phyloP scores from a whole-genome alignment of 2,113 vertebrate genomes.

The Alouatta palliata region DNA sequence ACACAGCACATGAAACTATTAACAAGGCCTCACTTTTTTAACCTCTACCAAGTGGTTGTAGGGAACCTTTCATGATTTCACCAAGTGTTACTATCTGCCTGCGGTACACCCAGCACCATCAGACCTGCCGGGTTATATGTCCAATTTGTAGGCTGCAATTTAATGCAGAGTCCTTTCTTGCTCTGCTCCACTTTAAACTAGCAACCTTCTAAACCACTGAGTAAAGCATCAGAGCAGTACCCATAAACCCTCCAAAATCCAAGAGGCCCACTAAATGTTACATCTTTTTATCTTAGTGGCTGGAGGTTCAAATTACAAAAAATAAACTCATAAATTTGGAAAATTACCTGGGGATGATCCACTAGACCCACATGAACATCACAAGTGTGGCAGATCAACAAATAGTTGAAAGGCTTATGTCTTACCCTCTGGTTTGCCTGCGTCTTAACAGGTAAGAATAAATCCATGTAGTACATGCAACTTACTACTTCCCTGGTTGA shows the following conservation, averaged over 20 bases:
- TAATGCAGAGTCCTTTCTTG: not conserved
- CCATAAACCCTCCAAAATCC: not conserved
- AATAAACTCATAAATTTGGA: not conserved
- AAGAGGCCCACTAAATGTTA: too few relatives aligned
- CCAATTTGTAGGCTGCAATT: not conserved
- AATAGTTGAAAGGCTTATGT: not conserved
- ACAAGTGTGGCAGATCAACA: not conserved
- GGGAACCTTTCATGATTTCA: not conserved
- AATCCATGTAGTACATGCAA: fast-evolving
- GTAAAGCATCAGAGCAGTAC: not conserved
- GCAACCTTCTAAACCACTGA: not conserved
- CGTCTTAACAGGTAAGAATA: not conserved
- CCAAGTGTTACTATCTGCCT: not conserved
- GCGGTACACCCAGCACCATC: not conserved
- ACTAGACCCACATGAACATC: not conserved
- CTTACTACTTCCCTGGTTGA: not conserved
- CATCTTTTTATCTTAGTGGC: not conserved
- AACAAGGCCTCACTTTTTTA: not conserved
- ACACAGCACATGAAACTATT: not conserved
- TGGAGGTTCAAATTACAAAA: not conserved
- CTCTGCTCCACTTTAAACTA: not conserved
- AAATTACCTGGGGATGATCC: not conserved
- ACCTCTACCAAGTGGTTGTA: not conserved
- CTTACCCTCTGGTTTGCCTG: not conserved
- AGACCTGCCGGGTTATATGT: not conserved